Base-by-base conservation (phyloP, 2,888 invertebrate species). In the Xestoiulus laeticollis region DNA sequence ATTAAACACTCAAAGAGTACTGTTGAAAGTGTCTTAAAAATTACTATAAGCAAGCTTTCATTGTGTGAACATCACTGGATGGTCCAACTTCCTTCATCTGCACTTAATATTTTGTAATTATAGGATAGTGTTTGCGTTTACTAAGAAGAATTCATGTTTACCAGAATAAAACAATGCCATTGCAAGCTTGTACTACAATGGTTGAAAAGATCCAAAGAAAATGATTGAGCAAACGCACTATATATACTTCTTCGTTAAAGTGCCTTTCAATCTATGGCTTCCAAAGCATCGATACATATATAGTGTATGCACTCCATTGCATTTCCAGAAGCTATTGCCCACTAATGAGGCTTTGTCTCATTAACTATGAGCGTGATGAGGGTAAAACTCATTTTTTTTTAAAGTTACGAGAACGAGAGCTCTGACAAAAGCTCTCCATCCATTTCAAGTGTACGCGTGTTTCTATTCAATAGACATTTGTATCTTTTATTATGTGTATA, bases 291-390 rank as follows among this genome's bases (percentile, higher is more conserved):
- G 8, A 59, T 59, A 68, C 26, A 8, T n/a, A 38, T 38, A n/a
- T n/a, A n/a, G n/a, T n/a, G n/a, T n/a, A 53, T 53, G 53, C 53
- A 53, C 53, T 53, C n/a, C 5, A n/a, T 6, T 0, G 68, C 26
- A 26, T 68, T 68, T 68, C 68, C 68, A 68, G 68, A 68, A 68
- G 68, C 68, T 68, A 68, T 68, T 26, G 68, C 68, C 68, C 68
- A 68, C 68, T 68, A 68, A 68, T 68, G 68, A 68, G 26, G 68
- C 68, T 68, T 68, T 68, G 68, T 68, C 68, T 68, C 68, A 68
- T 68, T 68, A 68, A n/a, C 68, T 68, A 68, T 1, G 26, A 68
- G 59, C 59, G 59, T 59, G 59, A 59, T 26, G 26, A 68, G 26
- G 68, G 68, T 26, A 68, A 68, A 68, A 68, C 26, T 68, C 6